Conservation (phyloP, 2,113 vertebrate species). For the Sylvietta virens region DNA sequence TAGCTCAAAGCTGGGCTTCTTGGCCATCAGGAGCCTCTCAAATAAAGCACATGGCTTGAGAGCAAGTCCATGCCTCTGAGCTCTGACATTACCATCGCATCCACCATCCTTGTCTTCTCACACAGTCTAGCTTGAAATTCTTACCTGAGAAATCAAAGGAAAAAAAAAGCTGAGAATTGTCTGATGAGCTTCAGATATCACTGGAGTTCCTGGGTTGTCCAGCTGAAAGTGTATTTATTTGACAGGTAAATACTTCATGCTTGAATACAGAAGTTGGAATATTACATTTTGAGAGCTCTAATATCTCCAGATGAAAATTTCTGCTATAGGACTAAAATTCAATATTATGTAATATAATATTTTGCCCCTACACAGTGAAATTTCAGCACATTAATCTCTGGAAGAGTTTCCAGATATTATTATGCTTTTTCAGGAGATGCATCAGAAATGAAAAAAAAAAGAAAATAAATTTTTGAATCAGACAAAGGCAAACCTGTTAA, state of each 20-base stretch:
- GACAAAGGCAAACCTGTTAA: not conserved
- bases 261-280: slow-evolving; percentile 3
- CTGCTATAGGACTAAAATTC: slow-evolving; percentile 1
- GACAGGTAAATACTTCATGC: not conserved
- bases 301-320: slow-evolving; percentile 31
- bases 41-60: no score
- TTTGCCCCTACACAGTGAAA: slow-evolving; percentile 9
- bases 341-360: not conserved
- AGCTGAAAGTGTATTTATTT: slow-evolving; percentile 11
- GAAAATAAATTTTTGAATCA: not conserved
- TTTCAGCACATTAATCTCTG: not conserved
- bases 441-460: not conserved
- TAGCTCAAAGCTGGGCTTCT: no score
- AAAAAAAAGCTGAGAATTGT: not conserved
- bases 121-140: not conserved
- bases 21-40: no score
- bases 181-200: slow-evolving; percentile 15
- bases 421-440: not conserved
- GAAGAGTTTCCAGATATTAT: not conserved
- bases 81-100: no score
- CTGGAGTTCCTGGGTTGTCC: not conserved
- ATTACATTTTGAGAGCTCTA: slow-evolving; percentile 10
- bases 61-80: no score
- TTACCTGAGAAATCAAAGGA: not conserved
- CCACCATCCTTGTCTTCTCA: no score